Evolutionary conservation across 2,888 invertebrate species (phyloP).

Genomic region (Entomobrya proxima): DNA sequence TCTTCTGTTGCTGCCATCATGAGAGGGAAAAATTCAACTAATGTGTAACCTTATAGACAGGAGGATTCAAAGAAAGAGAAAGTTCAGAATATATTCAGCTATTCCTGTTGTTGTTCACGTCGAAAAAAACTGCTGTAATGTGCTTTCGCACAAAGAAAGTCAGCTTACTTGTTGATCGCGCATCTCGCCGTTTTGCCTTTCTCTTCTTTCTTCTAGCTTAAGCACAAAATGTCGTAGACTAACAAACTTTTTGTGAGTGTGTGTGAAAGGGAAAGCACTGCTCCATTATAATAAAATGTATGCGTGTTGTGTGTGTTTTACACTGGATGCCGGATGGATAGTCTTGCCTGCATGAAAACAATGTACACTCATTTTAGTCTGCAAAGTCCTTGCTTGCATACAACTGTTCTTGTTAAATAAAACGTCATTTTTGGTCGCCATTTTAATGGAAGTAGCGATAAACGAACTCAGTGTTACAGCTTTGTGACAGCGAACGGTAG

Average conservation of each 20-base stretch:
- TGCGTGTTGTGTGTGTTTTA: too few species aligned
- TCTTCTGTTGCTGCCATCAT: background rate
- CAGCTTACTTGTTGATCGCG: constrained; percentile 60
- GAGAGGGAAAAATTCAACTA: background rate
- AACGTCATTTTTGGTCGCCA: background rate
- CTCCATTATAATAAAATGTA: background rate
- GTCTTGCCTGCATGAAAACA: too few species aligned
- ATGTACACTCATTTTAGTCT: background rate
- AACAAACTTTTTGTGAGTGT: constrained; percentile 18
- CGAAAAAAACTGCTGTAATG: background rate
- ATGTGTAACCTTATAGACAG: background rate
- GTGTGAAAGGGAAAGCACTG: background rate
- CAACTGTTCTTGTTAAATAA: background rate
- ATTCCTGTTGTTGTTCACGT: background rate
- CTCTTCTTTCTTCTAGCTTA: constrained; percentile 31
- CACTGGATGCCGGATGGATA: too few species aligned
- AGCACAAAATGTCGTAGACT: constrained; percentile 14
- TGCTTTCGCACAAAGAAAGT: constrained; percentile 31
- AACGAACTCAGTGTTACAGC: constrained; percentile 26
- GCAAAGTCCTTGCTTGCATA: background rate
- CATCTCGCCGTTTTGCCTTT: background rate
- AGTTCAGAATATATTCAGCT: background rate
- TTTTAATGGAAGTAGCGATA: constrained; percentile 26
- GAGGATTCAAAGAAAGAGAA: background rate
- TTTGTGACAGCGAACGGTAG: constrained; percentile 38